Percentiles rank a stretch among this genome's conserved stretches.
Conservation (phyloP, 2,113 vertebrate species). For the Perognathus longimembris region DNA sequence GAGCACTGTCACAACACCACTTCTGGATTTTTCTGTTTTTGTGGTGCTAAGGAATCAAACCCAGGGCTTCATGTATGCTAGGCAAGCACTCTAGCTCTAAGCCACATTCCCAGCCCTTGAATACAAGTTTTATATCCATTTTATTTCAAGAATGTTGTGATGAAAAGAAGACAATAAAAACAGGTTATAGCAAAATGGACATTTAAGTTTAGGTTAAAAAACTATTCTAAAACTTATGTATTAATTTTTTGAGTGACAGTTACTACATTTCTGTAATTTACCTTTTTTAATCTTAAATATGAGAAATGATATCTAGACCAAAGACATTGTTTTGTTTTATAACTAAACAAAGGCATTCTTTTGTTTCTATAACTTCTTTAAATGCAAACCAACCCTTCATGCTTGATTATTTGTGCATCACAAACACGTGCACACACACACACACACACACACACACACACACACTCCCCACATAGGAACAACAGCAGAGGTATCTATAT, state of each 20-base stretch:
- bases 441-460: too few species aligned
- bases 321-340: constrained; percentile 11
- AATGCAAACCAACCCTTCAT: constrained; percentile 19
- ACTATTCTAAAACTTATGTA: background rate
- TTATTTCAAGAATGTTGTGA: background rate
- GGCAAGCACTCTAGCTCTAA: too few species aligned
- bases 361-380: too few species aligned
- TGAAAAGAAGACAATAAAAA: constrained; percentile 72
- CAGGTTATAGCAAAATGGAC: constrained; percentile 64
- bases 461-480: too few species aligned
- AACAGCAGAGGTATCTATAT: too few species aligned
- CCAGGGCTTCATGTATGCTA: too few species aligned
- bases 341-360: constrained; percentile 61
- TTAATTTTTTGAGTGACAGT: constrained; percentile 40
- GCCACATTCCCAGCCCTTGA: too few species aligned
- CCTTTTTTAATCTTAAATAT: constrained; percentile 66
- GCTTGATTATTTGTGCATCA: background rate
- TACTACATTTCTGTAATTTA: background rate
- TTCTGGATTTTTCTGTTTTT: too few species aligned
- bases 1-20: too few species aligned
- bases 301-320: constrained; percentile 63
- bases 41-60: too few species aligned
- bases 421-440: background rate
- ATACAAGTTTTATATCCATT: constrained; percentile 53
- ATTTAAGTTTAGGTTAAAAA: constrained; percentile 52